Evolutionary conservation across 2,113 vertebrate genomes (phyloP).

Genomic region (Taxidea taxus): DNA sequence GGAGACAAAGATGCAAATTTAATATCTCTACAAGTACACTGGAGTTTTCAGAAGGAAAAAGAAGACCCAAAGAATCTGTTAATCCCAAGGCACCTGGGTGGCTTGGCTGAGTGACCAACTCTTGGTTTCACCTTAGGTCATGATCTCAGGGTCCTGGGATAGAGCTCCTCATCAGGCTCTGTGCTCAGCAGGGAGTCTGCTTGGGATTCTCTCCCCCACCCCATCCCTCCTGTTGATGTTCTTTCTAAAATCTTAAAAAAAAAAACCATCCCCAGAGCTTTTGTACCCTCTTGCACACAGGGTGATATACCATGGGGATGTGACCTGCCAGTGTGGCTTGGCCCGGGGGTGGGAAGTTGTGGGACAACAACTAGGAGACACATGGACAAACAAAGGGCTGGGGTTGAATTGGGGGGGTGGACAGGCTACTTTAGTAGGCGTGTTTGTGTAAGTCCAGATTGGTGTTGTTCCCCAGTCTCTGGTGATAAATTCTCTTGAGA

Average conservation of each 20-base stretch:
- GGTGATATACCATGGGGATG: background rate
- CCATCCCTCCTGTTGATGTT: background rate
- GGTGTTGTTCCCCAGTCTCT: background rate
- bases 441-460: background rate
- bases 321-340: background rate
- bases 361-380: accelerated
- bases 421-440: background rate
- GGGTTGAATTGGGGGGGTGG: background rate
- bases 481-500: background rate
- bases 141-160: background rate
- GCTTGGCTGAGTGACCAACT: background rate
- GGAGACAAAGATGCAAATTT: background rate
- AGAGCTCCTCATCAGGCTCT: no score
- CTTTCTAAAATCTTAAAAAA: background rate
- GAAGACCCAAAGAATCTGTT: background rate
- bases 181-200: background rate
- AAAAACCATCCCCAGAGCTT: background rate
- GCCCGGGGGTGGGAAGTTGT: background rate
- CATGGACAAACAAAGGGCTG: background rate
- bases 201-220: background rate
- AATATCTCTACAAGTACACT: background rate
- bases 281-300: no score
- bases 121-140: background rate
- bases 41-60: background rate
- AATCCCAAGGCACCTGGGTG: background rate